A percentile compares a stretch with the other conserved stretches of the same genome.
These are phyloP conservation scores for Scotopteryx bipunctaria DNA, from an alignment of 2,888 invertebrate genomes.

Conservation along the genomic window DNA sequence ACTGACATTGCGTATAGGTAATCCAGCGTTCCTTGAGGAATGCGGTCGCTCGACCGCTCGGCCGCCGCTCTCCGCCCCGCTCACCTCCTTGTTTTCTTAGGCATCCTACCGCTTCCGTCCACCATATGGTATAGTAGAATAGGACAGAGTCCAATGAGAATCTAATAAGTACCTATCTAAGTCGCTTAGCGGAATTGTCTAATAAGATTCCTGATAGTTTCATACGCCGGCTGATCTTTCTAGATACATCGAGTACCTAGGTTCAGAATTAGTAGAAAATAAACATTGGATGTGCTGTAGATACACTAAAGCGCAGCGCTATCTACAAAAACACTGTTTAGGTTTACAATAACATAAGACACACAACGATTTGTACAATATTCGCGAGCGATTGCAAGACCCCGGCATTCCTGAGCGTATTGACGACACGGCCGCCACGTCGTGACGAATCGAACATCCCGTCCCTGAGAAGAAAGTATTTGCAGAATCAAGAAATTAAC, in stretches of 20 bases:
- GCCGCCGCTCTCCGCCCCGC: constrained; percentile 65
- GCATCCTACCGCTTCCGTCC: constrained; percentile 70
- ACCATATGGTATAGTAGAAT: constrained; percentile 77
- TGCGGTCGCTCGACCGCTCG: constrained; percentile 76
- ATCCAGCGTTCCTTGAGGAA: constrained; percentile 81
- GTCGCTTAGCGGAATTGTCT: neutral
- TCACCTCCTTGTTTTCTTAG: constrained; percentile 77
- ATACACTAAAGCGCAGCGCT: neutral
- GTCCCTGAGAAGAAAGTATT: constrained; percentile 49
- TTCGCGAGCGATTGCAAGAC: constrained; percentile 44
- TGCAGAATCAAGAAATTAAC: constrained; percentile 59
- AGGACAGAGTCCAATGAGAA: constrained; percentile 69
- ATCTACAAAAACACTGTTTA: constrained; percentile 16
- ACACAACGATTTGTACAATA: constrained; percentile 26
- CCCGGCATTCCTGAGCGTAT: constrained; percentile 60
- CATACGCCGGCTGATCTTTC: constrained; percentile 1
- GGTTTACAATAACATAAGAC: constrained; percentile 14
- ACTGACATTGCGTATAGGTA: constrained; percentile 82
- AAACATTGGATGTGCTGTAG: neutral
- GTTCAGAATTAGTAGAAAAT: neutral
- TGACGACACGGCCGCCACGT: constrained; percentile 71
- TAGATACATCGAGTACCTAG: neutral
- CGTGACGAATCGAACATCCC: constrained; percentile 60
- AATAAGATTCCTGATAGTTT: constrained; percentile 2
- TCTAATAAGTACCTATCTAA: constrained; percentile 48